These are phyloP conservation scores for Tetragnatha versicolor DNA, from an alignment of 1,140 invertebrate genomes.

Conservation along the genomic window DNA sequence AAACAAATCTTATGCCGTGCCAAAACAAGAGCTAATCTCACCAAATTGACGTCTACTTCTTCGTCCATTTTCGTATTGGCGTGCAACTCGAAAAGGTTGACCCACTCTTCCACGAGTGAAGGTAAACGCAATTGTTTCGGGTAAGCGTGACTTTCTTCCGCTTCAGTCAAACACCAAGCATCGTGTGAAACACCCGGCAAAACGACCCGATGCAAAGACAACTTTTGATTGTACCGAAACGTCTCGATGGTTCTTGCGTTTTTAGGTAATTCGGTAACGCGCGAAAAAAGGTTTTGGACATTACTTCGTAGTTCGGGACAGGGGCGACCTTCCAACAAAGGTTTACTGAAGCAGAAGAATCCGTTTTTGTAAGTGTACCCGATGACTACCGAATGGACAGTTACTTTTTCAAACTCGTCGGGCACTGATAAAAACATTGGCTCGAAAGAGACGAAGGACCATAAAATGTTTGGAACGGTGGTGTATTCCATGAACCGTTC, in stretches of 20 bases:
- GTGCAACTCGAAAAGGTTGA: neutral
- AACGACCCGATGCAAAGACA: neutral
- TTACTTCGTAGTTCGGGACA: neutral
- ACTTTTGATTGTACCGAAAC: neutral
- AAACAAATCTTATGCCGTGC: slow-evolving; percentile 12
- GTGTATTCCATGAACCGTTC: neutral
- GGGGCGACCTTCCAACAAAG: neutral
- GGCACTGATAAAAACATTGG: neutral
- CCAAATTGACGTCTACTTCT: neutral
- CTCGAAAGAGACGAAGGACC: neutral
- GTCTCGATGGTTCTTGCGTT: neutral
- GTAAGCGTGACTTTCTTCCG: neutral
- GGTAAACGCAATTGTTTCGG: neutral
- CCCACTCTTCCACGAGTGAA: neutral
- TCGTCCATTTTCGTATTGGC: neutral
- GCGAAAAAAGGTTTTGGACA: neutral
- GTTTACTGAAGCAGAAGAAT: slow-evolving; percentile 8
- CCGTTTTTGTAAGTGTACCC: neutral
- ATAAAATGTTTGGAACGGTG: neutral
- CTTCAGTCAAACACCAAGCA: neutral
- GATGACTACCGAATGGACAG: neutral
- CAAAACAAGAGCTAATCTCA: neutral
- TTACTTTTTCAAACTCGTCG: neutral
- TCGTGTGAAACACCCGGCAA: neutral
- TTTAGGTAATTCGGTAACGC: neutral